phyloP scores from a whole-genome alignment of 2,113 vertebrate genomes.

The Aphyosemion australe region DNA sequence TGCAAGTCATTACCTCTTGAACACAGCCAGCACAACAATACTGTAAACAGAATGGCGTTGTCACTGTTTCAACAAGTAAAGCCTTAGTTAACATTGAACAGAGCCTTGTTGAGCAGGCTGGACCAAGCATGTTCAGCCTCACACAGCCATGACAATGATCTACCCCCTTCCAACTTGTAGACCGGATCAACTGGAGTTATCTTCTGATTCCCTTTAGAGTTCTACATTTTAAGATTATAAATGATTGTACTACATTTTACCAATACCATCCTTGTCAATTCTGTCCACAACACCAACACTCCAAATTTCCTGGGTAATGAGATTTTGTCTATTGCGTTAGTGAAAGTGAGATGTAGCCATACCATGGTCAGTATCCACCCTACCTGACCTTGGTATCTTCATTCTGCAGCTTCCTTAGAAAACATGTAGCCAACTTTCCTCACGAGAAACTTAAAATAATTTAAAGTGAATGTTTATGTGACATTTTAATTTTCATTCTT shows the following conservation, averaged over 20 bases:
- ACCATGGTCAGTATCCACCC: no score
- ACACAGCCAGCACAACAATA: constrained; percentile 64
- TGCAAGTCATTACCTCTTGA: constrained; percentile 74
- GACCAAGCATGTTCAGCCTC: constrained; percentile 61
- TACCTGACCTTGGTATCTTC: no score
- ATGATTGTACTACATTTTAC: not conserved
- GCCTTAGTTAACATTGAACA: constrained; percentile 68
- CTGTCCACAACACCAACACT: not conserved
- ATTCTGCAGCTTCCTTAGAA: no score
- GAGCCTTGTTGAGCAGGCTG: constrained; percentile 28
- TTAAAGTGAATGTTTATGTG: no score
- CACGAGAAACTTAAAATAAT: no score
- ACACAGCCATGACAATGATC: constrained; percentile 53
- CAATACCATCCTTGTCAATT: not conserved
- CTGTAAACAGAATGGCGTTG: constrained; percentile 69
- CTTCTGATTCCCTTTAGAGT: constrained; percentile 23
- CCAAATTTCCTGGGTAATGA: no score
- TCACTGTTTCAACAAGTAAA: constrained; percentile 55
- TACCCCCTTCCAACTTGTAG: constrained; percentile 18
- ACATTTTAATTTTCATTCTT: no score
- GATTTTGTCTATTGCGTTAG: no score
- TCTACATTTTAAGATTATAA: not conserved
- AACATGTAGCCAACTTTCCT: no score
- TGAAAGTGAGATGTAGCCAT: no score
- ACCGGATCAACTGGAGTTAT: constrained; percentile 55